phyloP scores from a whole-genome alignment of 2,113 vertebrate species.

The Pseudorasbora parva region DNA sequence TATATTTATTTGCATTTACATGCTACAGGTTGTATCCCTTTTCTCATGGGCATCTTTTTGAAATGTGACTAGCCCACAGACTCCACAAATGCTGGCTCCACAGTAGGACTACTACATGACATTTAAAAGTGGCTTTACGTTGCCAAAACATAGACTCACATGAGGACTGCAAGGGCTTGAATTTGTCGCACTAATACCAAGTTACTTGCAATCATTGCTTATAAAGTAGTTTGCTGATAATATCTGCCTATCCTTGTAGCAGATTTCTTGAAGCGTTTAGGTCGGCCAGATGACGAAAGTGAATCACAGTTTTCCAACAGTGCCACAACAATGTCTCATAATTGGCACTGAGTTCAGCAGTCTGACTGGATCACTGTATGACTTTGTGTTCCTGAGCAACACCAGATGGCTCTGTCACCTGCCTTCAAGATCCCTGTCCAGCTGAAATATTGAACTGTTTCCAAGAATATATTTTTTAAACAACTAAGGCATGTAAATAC shows the following conservation, averaged over 20 bases:
- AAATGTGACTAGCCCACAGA: too few relatives aligned
- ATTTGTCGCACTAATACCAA: neutral
- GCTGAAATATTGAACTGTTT: neutral
- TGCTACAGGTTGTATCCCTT: too few relatives aligned
- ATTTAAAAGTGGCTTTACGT: too few relatives aligned
- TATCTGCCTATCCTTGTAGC: neutral
- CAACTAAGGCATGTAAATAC: neutral
- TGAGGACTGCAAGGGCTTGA: too few relatives aligned
- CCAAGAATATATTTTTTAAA: neutral
- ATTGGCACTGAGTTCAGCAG: slow-evolving; percentile 14
- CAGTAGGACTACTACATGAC: too few relatives aligned
- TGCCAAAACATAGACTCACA: too few relatives aligned
- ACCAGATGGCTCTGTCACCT: neutral
- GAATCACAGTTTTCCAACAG: slow-evolving; percentile 5
- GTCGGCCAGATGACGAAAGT: neutral
- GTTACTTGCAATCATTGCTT: neutral
- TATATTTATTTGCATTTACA: too few relatives aligned
- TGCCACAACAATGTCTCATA: neutral
- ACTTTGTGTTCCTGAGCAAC: neutral
- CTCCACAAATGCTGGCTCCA: too few relatives aligned
- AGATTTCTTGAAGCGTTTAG: neutral
- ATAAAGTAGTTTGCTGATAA: neutral
- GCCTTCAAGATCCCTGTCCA: slow-evolving; percentile 5
- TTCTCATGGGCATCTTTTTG: too few relatives aligned
- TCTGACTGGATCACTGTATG: neutral